phyloP scores from a whole-genome alignment of 2,797 vertebrate species.

The Echeneis naucrates region DNA sequence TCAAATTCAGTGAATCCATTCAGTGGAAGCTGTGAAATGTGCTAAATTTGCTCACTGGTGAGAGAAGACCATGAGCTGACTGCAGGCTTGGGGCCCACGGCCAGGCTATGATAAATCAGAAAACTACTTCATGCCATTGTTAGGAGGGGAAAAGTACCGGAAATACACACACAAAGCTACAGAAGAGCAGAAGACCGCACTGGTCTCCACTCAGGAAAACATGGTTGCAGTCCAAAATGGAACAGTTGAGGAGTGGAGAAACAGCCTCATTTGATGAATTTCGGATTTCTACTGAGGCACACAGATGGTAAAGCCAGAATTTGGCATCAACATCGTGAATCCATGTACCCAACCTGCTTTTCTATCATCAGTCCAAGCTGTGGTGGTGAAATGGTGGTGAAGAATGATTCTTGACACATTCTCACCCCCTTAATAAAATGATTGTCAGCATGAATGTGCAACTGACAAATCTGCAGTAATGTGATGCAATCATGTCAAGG shows the following conservation, averaged over 20 bases:
- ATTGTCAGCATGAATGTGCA: not conserved
- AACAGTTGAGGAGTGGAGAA: not conserved
- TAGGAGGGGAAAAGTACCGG: not conserved
- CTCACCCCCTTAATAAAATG: not conserved
- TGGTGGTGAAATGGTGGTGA: not conserved
- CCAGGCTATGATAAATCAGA: not conserved
- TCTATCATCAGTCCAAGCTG: not conserved
- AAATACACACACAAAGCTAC: not conserved
- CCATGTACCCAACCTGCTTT: not conserved
- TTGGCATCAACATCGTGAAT: not conserved
- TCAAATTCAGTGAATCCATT: not conserved
- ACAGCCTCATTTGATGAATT: not conserved
- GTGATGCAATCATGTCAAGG: not conserved
- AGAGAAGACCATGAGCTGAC: not conserved
- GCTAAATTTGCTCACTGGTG: not conserved
- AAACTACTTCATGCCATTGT: not conserved
- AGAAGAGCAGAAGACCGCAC: not conserved
- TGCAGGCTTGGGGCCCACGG: not conserved
- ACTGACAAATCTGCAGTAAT: not conserved
- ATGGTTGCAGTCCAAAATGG: not conserved
- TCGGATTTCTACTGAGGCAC: not conserved
- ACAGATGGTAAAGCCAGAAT: not conserved
- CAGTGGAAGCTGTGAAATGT: not conserved
- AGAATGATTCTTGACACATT: not conserved
- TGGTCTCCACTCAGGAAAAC: not conserved